These are phyloP conservation scores for Coilia nasus DNA, from an alignment of 2,797 vertebrate species.

Conservation along the genomic window DNA sequence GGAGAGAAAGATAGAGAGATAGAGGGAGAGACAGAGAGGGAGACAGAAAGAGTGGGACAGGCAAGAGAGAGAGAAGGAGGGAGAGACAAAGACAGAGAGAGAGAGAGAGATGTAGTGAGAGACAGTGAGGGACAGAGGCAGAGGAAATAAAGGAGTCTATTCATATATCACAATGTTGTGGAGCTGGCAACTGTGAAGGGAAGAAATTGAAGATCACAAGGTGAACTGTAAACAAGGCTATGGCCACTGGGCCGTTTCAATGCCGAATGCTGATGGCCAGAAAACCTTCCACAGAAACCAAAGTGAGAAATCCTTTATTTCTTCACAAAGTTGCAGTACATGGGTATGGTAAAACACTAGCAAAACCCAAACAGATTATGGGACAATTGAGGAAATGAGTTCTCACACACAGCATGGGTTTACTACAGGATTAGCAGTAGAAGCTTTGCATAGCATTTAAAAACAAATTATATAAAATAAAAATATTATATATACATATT, in stretches of 20 bases:
- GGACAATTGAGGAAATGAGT: background rate
- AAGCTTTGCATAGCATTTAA: background rate
- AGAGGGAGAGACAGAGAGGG: background rate
- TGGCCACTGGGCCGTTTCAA: background rate
- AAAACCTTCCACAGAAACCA: background rate
- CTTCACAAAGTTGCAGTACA: background rate
- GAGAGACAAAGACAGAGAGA: background rate
- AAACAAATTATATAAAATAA: no score
- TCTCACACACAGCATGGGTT: background rate
- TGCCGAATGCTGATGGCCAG: slow-evolving; percentile 12
- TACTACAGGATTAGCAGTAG: background rate
- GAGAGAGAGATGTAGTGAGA: background rate
- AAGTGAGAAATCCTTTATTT: background rate
- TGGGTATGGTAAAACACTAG: background rate
- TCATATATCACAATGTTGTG: slow-evolving; percentile 1
- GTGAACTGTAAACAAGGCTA: background rate
- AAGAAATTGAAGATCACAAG: background rate
- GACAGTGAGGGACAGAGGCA: background rate
- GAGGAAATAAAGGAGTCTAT: background rate
- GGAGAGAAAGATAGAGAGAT: background rate
- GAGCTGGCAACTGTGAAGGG: background rate
- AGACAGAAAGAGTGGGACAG: no score
- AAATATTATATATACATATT: no score
- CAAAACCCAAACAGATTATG: background rate
- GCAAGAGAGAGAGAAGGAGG: background rate